Evolutionary conservation across 2,888 invertebrate genomes (phyloP), one percentile per base, ranked within the genome.

Genomic region (Xestia c-nigrum): DNA sequence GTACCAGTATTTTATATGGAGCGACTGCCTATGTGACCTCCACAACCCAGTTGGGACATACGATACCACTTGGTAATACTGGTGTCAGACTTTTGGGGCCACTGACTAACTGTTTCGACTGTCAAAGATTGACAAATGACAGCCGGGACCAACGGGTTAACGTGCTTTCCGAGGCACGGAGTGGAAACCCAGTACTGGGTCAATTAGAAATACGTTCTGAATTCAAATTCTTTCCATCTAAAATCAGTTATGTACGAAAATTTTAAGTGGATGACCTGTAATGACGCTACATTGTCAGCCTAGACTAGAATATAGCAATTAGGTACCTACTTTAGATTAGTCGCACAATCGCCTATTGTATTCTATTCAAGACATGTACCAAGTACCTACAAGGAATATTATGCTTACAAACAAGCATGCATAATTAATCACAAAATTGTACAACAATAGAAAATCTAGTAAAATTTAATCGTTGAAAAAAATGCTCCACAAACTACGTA

Each of bases 281-380:
- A 55, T 31, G 24, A 52, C 57, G 16, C 19, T 43, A 52, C 0
- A 19, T 63, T 47, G 16, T 47, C 40, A 24, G 6, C n/a, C 10
- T 47, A 64, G 16, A 57, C 10, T 47, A 64, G 16, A 65, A n/a
- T 40, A 21, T 64, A 59, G n/a, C 76, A 70, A 57, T 80, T 65
- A 55, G 31, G 31, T 31, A 31, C 31, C 31, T 31, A 31, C 65
- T 66, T 65, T 31, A 65, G 59, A 65, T 66, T 59, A 75, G 43
- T 57, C 38, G 55, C 14, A 43, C 40, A 79, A 67, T 80, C 47
- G 63, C 55, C 63, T 55, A 68, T 81, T 79, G 79, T 61, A 24
- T 81, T 75, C 14, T 76, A 50, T 57, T 76, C n/a, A 65, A 59
- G n/a, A 74, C 19, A 46, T 31, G 19, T 47, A 57, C 47, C n/a